Base-by-base conservation (phyloP, 2,797 vertebrate genomes). In the Threskiornis aethiopicus region DNA sequence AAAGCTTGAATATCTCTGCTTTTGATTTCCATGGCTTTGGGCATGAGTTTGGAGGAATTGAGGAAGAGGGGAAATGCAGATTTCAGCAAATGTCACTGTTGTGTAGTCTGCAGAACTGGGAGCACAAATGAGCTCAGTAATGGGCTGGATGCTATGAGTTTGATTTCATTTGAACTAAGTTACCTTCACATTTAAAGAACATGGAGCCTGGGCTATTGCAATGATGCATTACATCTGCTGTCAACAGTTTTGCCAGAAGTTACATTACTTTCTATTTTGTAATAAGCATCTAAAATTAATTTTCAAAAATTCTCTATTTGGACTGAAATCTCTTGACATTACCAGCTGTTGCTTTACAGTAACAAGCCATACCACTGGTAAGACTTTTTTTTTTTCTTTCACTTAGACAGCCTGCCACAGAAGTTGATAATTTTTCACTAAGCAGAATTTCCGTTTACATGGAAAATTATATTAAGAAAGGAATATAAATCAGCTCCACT, bases 1-100 rank as follows among this genome's bases (percentile, higher is more conserved):
- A 72, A n/a, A 81, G 49, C 66, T 35, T 42, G 33, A 17, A 8
- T 0, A 1, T 6, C 55, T 64, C 73, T 52, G 70, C 39, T 84
- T 64, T 62, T 31, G 31, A 55, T 65, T 90, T 44, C 70, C 7
- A 0, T 8, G 33, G 61, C 31, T 57, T 57, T 39, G 28, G 82
- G 69, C 14, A 24, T 0, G 3, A 14, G 35, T 0, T 2, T 22
- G 52, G 61, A 66, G 26, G 59, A 22, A 16, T 3, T 0, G 2
- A n/a, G 69, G 41, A 35, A 58, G 67, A 17, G 0, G 1, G 52
- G 72, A 94, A 79, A 73, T 1, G 17, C 0, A 1, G 66, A 28
- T 77, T 83, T 58, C 28, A 29, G 22, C 62, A 37, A 41, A 24
- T 1, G 1, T 11, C 47, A 12, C 24, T 57, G 52, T 8, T n/a